Conservation (phyloP, 2,797 vertebrate species). For the Gastrophryne carolinensis region DNA sequence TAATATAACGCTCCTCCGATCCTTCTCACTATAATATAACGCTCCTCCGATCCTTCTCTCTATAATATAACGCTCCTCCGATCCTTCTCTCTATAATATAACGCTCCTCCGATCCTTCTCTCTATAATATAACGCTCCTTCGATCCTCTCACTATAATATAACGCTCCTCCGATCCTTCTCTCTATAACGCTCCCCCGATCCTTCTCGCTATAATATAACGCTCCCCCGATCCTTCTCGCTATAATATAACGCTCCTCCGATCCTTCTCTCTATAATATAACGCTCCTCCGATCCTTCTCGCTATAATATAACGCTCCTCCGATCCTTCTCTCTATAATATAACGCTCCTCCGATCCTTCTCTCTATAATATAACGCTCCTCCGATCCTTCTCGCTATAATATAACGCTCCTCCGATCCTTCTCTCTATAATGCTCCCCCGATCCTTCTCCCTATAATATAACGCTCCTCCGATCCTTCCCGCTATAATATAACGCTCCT, state of each 20-base stretch:
- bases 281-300: too few species aligned
- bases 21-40: too few species aligned
- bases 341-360: background rate
- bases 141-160: background rate
- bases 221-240: background rate
- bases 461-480: background rate
- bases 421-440: too few species aligned
- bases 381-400: background rate
- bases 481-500: background rate
- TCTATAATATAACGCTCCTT: background rate
- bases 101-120: constrained; percentile 15
- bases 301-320: background rate
- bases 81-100: background rate
- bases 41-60: too few species aligned
- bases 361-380: background rate
- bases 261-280: constrained; percentile 37
- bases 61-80: background rate
- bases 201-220: background rate
- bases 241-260: background rate
- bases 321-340: background rate
- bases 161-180: constrained; percentile 6
- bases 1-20: background rate
- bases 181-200: too few species aligned
- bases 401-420: background rate
- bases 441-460: too few species aligned